Evolutionary conservation across 1,140 invertebrate genomes (phyloP).

Genomic region (Globodera rostochiensis): DNA sequence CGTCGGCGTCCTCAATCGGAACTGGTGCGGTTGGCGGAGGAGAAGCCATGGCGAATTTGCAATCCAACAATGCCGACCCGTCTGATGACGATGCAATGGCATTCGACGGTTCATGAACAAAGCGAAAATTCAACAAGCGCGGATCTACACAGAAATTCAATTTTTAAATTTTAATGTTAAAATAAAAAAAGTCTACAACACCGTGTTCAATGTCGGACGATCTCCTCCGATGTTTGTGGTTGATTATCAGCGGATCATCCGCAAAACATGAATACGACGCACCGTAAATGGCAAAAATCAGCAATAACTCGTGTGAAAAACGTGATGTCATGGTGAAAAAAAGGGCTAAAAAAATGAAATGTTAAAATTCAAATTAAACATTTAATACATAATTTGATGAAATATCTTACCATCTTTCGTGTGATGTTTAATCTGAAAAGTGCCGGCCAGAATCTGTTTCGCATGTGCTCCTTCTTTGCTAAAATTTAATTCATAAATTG

Average conservation of each 20-base stretch:
- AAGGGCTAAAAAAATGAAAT: no score
- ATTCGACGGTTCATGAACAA: neutral
- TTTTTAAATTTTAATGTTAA: neutral
- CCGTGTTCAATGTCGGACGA: neutral
- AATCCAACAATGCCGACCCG: neutral
- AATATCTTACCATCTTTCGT: no score
- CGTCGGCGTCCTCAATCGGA: neutral
- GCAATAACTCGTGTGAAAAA: no score
- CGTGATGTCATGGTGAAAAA: no score
- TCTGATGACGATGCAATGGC: neutral
- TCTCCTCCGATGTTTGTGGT: neutral
- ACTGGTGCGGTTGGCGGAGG: neutral
- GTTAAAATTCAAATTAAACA: no score
- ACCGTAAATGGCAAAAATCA: no score
- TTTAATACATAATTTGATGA: no score
- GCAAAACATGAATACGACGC: neutral
- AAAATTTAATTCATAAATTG: no score
- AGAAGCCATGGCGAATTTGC: neutral
- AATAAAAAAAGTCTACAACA: neutral
- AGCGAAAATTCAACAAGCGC: neutral
- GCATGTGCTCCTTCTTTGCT: no score
- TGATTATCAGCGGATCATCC: neutral
- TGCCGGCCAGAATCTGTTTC: no score
- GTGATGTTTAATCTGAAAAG: no score
- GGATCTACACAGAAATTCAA: neutral